These are phyloP conservation scores for Cochlearius cochlearius DNA, from an alignment of 2,113 vertebrate genomes.

Conservation along the genomic window DNA sequence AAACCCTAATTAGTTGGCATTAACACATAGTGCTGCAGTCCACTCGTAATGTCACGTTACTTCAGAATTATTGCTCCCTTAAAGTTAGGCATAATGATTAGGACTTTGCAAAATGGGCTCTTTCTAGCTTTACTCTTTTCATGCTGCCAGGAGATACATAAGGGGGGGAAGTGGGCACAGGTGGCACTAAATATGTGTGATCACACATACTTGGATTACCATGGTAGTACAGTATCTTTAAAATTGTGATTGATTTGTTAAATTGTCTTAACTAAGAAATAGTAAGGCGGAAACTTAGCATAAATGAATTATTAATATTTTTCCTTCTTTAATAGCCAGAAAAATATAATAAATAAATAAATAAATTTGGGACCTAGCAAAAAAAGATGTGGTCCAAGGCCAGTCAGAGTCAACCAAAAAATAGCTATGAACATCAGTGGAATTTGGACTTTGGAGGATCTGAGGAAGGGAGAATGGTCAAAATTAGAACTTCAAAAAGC, in stretches of 20 bases:
- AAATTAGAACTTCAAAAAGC: slow-evolving; percentile 24
- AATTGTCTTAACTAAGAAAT: background rate
- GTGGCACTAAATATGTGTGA: background rate
- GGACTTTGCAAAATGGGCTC: background rate
- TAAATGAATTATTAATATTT: background rate
- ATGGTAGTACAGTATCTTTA: background rate
- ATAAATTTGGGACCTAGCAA: background rate
- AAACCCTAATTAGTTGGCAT: background rate
- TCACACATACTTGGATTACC: background rate
- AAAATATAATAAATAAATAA: background rate
- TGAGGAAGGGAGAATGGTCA: background rate
- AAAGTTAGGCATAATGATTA: background rate
- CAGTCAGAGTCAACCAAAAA: background rate
- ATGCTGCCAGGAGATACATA: background rate
- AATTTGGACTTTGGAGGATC: background rate
- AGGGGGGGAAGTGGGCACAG: background rate
- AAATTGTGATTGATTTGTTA: background rate
- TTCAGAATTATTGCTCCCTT: background rate
- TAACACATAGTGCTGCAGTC: background rate
- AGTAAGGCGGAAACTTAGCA: background rate
- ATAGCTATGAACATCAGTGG: background rate
- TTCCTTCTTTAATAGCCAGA: background rate
- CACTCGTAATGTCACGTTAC: fast-evolving
- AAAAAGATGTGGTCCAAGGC: background rate
- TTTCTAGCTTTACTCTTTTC: background rate